Base-by-base conservation (phyloP, 2,888 invertebrate genomes). In the Cistogaster globosa region DNA sequence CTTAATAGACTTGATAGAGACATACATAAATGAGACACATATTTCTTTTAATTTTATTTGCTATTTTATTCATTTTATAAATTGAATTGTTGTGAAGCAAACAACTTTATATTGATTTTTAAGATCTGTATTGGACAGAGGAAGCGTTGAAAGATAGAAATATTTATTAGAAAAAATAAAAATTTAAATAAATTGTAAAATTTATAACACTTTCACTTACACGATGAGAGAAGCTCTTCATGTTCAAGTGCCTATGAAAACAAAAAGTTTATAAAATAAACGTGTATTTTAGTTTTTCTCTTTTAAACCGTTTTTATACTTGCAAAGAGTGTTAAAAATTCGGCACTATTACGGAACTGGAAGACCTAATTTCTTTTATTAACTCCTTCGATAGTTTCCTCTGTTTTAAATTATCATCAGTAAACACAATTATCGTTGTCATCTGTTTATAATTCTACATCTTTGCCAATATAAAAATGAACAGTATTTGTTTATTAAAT, bases 401-500 rank as follows among this genome's bases (percentile, higher is more conserved):
- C 32, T 14, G 6, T 42, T 26, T 55, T 20, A 2, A 53, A 67
- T 67, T 58, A 48, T 48, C 36, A 18, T 18, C 32, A 8, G 18
- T 38, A 11, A 38, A 11, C 38, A 38, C 11, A 8, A 9, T 48
- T 9, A 16, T 51, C n/a, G 16, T 26, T 12, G 22, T 45, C n/a
- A 48, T 71, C 32, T 68, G 62, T 45, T 63, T 55, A 45, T 69
- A 53, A 18, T 60, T n/a, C 36, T n/a, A 57, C 71, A 72, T 79
- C 71, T 63, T 36, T 26, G 53, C 20, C 36, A 38, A 42, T 45
- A 18, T 62, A 53, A 68, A 42, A 74, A 62, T 67, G 45, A 74
- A 81, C 1, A 53, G 55, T 81, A 53, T 71, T 72, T 85, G 77
- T 85, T 85, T 82, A 82, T 78, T 69, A 45, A 82, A 69, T 12